Evolutionary conservation across 2,113 vertebrate genomes (phyloP).

Genomic region (Uropsilus gracilis): DNA sequence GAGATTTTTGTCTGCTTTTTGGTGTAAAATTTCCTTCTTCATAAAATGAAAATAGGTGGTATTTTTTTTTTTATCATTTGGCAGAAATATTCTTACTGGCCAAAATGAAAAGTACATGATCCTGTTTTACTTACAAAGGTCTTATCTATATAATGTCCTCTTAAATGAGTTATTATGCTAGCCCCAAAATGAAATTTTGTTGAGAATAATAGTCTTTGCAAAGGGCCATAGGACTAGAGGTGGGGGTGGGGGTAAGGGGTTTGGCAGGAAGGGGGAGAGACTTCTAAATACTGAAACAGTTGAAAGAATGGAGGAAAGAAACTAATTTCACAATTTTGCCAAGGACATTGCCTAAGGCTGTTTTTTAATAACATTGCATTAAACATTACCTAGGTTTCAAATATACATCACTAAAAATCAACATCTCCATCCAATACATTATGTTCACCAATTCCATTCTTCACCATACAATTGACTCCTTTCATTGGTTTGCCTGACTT

Average conservation of each 20-base stretch:
- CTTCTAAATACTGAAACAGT: not conserved
- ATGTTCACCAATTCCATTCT: no score
- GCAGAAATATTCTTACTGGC: not conserved
- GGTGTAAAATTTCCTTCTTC: not conserved
- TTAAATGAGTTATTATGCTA: not conserved
- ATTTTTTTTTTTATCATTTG: not conserved
- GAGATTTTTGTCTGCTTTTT: not conserved
- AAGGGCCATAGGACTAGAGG: not conserved
- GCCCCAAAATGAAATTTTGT: not conserved
- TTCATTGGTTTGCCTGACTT: not conserved
- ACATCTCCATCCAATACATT: no score
- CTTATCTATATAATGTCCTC: not conserved
- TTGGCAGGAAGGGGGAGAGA: accelerated
- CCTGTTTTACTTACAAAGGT: not conserved
- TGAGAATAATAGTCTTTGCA: not conserved
- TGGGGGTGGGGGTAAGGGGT: not conserved
- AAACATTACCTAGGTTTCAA: no score
- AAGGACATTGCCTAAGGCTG: not conserved
- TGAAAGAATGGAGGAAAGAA: not conserved
- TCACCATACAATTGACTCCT: no score
- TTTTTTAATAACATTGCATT: no score
- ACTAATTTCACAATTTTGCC: not conserved
- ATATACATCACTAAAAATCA: no score
- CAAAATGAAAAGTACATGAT: slow-evolving; percentile 10
- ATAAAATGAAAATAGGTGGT: slow-evolving; percentile 19